Evolutionary conservation across 2,797 vertebrate genomes (phyloP), one percentile per base, ranked within the genome.

Genomic region (Danio choprae): DNA sequence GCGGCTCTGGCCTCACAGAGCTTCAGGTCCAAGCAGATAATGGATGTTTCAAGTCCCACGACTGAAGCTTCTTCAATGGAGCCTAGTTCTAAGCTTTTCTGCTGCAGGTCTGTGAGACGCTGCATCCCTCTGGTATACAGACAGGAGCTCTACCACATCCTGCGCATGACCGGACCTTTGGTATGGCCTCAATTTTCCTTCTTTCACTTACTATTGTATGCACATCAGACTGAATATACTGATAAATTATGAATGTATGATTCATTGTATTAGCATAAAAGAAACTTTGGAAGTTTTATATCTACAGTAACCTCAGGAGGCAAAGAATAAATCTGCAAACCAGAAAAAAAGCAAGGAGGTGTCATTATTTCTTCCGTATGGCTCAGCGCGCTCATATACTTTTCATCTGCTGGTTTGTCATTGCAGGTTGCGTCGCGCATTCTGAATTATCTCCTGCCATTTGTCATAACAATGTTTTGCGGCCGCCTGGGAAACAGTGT

Each of bases 401-500:
- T 68, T 20, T 68, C 43, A 48, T 51, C 48, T 44, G 50, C 63
- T 75, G n/a, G 55, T 1, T 71, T 80, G 51, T 86, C 74, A 81
- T 83, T 86, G 6, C 29, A 94, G 93, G 86, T 93, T 74, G 62
- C 91, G 22, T 91, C 89, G 79, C 89, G 90, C 77, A 85, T 93
- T 87, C 87, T 94, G 71, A 87, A 85, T 80, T 92, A 83, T 82
- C 84, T 93, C 68, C 89, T 93, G 62, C 89, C 90, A 4, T 90
- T 94, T 87, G 90, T 93, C 85, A 81, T 92, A 20, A 93, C 92
- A 0, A 89, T 94, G 88, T 94, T 94, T 85, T 94, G 92, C 72
- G 92, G 93, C 53, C 91, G 89, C 65, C 87, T 93, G 87, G 93
- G 92, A 80, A 94, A 94, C 72, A 43, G 87, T 4, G 92, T 89